phyloP scores from a whole-genome alignment of 2,113 vertebrate genomes.

The Condylura cristata region DNA sequence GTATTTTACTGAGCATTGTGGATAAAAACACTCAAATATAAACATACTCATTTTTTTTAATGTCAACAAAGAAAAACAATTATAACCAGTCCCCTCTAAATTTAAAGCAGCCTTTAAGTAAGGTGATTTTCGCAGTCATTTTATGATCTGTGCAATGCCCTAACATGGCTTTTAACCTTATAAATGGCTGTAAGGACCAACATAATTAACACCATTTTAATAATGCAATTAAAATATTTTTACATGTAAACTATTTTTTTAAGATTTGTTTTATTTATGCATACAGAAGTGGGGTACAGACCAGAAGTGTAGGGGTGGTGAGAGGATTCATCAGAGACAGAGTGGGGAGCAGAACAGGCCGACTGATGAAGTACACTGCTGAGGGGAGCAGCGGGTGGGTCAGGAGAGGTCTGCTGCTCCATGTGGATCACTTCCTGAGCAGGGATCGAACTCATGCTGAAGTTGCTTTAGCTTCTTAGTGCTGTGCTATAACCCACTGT shows the following conservation, averaged over 20 bases:
- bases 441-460: too few species aligned
- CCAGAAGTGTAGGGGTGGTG: too few species aligned
- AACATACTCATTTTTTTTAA: neutral
- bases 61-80: neutral
- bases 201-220: neutral
- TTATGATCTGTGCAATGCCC: neutral
- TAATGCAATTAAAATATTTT: neutral
- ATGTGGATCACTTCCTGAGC: too few species aligned
- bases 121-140: neutral
- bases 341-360: too few species aligned
- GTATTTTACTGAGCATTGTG: neutral
- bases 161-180: neutral
- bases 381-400: too few species aligned
- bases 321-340: too few species aligned
- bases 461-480: too few species aligned
- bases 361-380: too few species aligned
- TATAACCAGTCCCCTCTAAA: neutral
- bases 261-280: too few species aligned
- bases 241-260: neutral
- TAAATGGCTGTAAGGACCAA: neutral
- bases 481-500: too few species aligned
- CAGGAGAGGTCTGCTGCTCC: too few species aligned
- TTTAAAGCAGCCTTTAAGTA: neutral
- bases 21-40: neutral
- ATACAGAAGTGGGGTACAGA: too few species aligned